A percentile compares a stretch with the other conserved stretches of the same genome.
phyloP scores from a whole-genome alignment of 2,797 vertebrate species.

The Pangasius mekongensis region DNA sequence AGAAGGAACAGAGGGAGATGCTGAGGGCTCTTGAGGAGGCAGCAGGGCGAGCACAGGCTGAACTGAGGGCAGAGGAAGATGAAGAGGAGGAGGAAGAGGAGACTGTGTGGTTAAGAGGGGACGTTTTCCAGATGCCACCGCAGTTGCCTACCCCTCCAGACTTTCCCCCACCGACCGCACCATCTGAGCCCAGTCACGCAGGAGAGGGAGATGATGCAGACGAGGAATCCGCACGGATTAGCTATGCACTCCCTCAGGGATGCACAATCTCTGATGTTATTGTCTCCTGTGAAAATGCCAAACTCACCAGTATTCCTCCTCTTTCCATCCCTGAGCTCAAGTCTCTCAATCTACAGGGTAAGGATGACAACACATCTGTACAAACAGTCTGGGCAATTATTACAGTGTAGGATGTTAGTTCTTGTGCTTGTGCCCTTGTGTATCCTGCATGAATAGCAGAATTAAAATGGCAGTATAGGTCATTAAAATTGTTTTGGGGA shows the following conservation, averaged over 20 bases:
- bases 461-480: background rate
- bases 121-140: slow-evolving; percentile 75
- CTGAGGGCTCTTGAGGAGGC: slow-evolving; percentile 51
- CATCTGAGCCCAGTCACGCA: slow-evolving; percentile 57
- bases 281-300: slow-evolving; percentile 83
- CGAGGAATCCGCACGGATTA: slow-evolving; percentile 52
- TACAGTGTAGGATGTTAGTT: background rate
- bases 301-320: slow-evolving; percentile 83
- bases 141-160: slow-evolving; percentile 53
- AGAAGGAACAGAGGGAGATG: slow-evolving; percentile 56
- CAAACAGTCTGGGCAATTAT: background rate
- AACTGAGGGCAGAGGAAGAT: slow-evolving; percentile 47
- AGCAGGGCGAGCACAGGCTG: slow-evolving; percentile 41
- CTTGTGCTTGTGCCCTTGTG: background rate
- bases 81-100: slow-evolving; percentile 67
- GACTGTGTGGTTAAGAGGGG: slow-evolving; percentile 76
- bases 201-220: slow-evolving; percentile 5
- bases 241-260: slow-evolving; percentile 75
- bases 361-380: slow-evolving; percentile 55
- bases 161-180: slow-evolving; percentile 60
- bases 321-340: slow-evolving; percentile 84
- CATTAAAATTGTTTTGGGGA: background rate
- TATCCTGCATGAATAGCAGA: background rate
- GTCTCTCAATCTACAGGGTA: slow-evolving; percentile 88
- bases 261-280: slow-evolving; percentile 84